phyloP scores from a whole-genome alignment of 2,888 invertebrate genomes.

The Saturnia pavonia region DNA sequence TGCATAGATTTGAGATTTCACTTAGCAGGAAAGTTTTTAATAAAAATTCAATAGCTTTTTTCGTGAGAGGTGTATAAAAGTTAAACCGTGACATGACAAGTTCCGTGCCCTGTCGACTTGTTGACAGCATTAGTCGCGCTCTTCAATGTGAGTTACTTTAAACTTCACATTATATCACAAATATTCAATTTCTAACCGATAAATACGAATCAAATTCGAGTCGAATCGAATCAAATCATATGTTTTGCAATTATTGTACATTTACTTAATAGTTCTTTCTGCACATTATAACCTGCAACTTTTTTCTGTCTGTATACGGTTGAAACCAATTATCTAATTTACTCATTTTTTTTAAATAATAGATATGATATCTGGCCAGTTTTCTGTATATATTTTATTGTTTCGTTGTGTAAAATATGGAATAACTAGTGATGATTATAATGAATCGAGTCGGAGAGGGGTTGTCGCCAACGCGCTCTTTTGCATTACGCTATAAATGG shows the following conservation, averaged over 20 bases:
- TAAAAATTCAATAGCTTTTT: slow-evolving; percentile 9
- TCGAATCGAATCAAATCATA: too few relatives aligned
- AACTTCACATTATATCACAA: background rate
- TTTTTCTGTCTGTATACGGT: too few relatives aligned
- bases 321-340: too few relatives aligned
- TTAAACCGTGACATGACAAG: slow-evolving; percentile 40
- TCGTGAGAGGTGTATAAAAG: slow-evolving; percentile 11
- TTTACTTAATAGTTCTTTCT: background rate
- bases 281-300: background rate
- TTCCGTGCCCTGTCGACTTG: slow-evolving; percentile 19
- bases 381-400: background rate
- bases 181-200: background rate
- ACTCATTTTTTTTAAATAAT: too few relatives aligned
- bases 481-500: background rate
- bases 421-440: background rate
- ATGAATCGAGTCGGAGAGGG: background rate
- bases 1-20: slow-evolving; percentile 15
- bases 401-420: too few relatives aligned
- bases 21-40: slow-evolving; percentile 14
- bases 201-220: background rate
- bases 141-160: slow-evolving; percentile 2
- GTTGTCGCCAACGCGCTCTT: background rate
- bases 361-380: too few relatives aligned
- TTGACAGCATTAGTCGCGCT: slow-evolving; percentile 14
- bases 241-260: background rate